Percentiles rank a stretch among this genome's conserved stretches.
phyloP scores from a whole-genome alignment of 1,140 invertebrate species.

The Drosophila ohnishii region DNA sequence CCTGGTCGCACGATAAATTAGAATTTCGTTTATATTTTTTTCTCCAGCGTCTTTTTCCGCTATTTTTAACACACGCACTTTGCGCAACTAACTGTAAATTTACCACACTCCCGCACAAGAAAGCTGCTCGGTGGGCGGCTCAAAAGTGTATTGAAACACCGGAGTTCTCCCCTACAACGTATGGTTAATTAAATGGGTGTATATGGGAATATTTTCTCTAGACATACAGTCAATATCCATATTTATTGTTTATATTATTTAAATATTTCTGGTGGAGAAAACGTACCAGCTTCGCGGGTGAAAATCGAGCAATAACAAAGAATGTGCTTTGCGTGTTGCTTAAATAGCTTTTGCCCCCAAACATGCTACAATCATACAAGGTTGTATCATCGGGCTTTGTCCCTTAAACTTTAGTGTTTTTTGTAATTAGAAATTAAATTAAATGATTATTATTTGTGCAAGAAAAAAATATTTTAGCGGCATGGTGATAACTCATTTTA shows the following conservation, averaged over 20 bases:
- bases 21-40: constrained; percentile 16
- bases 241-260: constrained; percentile 15
- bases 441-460: no score
- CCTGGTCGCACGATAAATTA: constrained; percentile 11
- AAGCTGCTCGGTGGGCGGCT: neutral
- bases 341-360: constrained; percentile 13
- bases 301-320: constrained; percentile 29
- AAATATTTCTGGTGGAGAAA: neutral
- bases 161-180: neutral
- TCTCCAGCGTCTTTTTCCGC: constrained; percentile 38
- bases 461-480: no score
- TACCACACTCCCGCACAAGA: constrained; percentile 32
- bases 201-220: neutral
- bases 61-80: constrained; percentile 67
- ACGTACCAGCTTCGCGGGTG: constrained; percentile 13
- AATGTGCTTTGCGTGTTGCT: constrained; percentile 8
- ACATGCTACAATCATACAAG: neutral
- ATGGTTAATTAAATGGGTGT: neutral
- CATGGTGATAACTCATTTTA: no score
- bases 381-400: neutral
- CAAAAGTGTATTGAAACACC: neutral
- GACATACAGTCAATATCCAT: constrained; percentile 12
- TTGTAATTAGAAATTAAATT: no score
- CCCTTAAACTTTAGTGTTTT: neutral
- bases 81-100: constrained; percentile 72